A percentile compares a stretch with the other conserved stretches of the same genome.
Evolutionary conservation across 2,888 invertebrate genomes (phyloP).

Genomic region (Melipona bicolor): DNA sequence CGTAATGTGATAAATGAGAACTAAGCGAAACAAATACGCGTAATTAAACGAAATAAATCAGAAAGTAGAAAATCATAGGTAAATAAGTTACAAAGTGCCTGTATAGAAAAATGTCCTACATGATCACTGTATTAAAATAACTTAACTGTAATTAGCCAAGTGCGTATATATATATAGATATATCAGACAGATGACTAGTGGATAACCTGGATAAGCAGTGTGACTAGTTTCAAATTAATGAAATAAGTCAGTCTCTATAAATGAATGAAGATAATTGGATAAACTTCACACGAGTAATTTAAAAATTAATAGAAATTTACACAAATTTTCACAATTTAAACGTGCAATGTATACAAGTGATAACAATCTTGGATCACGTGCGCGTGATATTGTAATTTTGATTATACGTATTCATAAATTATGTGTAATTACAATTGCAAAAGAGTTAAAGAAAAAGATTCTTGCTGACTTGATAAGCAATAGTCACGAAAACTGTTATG

Average conservation of each 20-base stretch:
- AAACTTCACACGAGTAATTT: neutral
- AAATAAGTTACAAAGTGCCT: neutral
- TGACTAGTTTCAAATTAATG: neutral
- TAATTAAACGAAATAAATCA: neutral
- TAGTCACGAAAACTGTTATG: no score
- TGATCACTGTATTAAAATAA: neutral
- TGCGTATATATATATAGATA: neutral
- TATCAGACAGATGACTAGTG: neutral
- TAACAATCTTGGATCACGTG: neutral
- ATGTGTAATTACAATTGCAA: no score
- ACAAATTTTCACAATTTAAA: neutral
- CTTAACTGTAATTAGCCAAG: neutral
- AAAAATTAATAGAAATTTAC: neutral
- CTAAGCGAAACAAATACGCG: neutral
- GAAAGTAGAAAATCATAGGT: neutral
- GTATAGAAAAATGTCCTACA: neutral
- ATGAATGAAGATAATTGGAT: neutral
- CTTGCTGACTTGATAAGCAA: no score
- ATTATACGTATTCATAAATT: no score
- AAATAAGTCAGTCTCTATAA: neutral
- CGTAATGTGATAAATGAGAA: neutral
- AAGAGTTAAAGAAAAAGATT: no score
- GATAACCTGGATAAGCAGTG: neutral
- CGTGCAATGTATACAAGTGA: neutral
- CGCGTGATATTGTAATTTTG: neutral